Percentiles rank a stretch among this genome's conserved stretches.
Conservation (phyloP, 2,888 invertebrate species). For the Nasonia oneida region DNA sequence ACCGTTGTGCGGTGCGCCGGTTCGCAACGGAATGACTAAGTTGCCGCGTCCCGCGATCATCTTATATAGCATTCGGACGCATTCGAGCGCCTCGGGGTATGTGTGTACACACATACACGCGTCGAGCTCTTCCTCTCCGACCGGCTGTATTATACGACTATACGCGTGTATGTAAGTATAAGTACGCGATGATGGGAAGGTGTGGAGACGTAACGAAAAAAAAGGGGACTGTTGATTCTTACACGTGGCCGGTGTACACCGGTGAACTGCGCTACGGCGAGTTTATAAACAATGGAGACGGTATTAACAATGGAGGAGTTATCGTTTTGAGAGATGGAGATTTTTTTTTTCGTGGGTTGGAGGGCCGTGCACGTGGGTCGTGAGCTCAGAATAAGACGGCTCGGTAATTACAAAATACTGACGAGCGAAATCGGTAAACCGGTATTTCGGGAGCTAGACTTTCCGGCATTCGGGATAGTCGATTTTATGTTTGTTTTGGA, state of each 20-base stretch:
- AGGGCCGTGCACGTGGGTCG: neutral
- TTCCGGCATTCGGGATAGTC: neutral
- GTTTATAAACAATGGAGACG: slow-evolving; percentile 6
- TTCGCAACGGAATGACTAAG: slow-evolving; percentile 73
- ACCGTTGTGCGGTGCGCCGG: slow-evolving; percentile 66
- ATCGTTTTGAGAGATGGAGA: neutral
- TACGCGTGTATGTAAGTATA: neutral
- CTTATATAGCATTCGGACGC: slow-evolving; percentile 72
- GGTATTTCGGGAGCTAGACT: neutral
- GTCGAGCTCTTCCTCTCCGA: slow-evolving; percentile 21
- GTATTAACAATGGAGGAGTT: neutral
- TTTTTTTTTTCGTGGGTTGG: neutral
- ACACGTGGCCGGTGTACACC: neutral
- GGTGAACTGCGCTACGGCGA: neutral
- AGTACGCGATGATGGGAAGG: neutral
- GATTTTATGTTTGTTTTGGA: neutral
- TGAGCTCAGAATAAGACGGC: neutral
- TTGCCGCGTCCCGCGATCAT: slow-evolving; percentile 68
- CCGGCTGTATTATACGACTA: neutral
- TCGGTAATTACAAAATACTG: neutral
- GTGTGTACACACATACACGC: neutral
- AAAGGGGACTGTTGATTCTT: neutral
- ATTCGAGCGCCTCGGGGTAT: slow-evolving; percentile 30
- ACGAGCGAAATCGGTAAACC: neutral
- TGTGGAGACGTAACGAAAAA: neutral